Base-by-base conservation (phyloP, 2,888 invertebrate species). In the Rhamnusium bicolor region DNA sequence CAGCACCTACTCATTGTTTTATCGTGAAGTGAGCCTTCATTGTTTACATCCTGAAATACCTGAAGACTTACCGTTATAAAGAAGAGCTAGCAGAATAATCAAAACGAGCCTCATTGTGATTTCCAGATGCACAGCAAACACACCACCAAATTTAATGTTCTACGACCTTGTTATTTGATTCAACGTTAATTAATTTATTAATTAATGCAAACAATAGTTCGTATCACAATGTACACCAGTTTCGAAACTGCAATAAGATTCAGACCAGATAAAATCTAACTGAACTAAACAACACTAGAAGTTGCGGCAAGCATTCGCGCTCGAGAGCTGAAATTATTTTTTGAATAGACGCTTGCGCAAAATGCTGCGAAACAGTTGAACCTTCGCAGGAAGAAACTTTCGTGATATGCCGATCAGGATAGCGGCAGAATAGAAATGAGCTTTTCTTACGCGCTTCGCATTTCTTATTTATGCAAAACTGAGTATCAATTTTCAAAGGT, bases 271-370 rank as follows among this genome's bases (percentile, higher is more conserved):
- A 72, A 68, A 69, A 58, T 58, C 32, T 2, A 18, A 58, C 58
- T 58, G 58, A 58, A 29, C 32, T 32, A 18, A 29, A 19, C 14
- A 32, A 53, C 21, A 60, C 58, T 19, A 65, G 58, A 49, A 46
- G 63, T 62, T 68, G 51, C 53, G 67, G 56, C 58, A 27, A 40
- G 56, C 54, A 49, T 68, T 72, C 54, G 72, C 69, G 63, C 63
- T 72, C 32, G 14, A 24, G 16, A 40, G 60, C 58, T 60, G 49
- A 60, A 56, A 69, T 69, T 73, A 73, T 73, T 73, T n/a, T 73
- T 73, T 61, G 73, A 73, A 68, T 60, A 53, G 54, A 69, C 69
- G 73, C 60, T 63, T 69, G 73, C 73, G 72, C 68, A 24, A 29
- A 21, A 16, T 56, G 16, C 10, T 12, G 49, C 29, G 27, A 10